Conservation (phyloP, 1,140 invertebrate genomes). For the Drosophila pruinosa region DNA sequence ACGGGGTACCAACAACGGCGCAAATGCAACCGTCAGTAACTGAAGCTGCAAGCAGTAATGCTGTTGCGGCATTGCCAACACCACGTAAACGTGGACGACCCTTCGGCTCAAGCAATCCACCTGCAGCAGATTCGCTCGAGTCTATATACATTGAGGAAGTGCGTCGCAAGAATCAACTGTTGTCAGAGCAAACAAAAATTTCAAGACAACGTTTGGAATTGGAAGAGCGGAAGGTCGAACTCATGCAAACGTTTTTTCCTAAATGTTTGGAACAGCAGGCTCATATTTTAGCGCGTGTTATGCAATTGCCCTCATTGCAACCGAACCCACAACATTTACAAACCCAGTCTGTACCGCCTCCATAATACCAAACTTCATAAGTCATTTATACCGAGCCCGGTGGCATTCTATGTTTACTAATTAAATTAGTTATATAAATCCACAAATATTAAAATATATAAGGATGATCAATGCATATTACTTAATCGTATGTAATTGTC, state of each 20-base stretch:
- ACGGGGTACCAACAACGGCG: slow-evolving; percentile 6
- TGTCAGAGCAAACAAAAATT: slow-evolving; percentile 71
- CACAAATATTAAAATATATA: too few species aligned
- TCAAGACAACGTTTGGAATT: slow-evolving; percentile 61
- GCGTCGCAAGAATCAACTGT: slow-evolving; percentile 66
- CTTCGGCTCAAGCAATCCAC: slow-evolving; percentile 52
- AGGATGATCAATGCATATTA: too few species aligned
- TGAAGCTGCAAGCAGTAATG: slow-evolving; percentile 5
- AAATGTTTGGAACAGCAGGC: slow-evolving; percentile 72
- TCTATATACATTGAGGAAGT: slow-evolving; percentile 67
- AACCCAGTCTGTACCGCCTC: slow-evolving; percentile 8
- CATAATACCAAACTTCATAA: slow-evolving; percentile 31
- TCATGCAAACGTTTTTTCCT: slow-evolving; percentile 71
- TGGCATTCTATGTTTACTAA: slow-evolving; percentile 30
- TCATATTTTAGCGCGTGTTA: slow-evolving; percentile 50
- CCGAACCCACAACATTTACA: not conserved
- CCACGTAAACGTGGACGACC: slow-evolving; percentile 64
- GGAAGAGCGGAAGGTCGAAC: slow-evolving; percentile 67
- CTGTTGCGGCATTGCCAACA: slow-evolving; percentile 23
- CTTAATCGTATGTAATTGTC: too few species aligned
- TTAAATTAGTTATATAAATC: slow-evolving; percentile 26
- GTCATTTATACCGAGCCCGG: slow-evolving; percentile 3
- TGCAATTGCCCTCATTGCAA: slow-evolving; percentile 39
- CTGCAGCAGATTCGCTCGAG: slow-evolving; percentile 58
- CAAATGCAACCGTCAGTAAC: slow-evolving; percentile 10